A percentile compares a stretch with the other conserved stretches of the same genome.
These are phyloP conservation scores for Agrochola macilenta DNA, from an alignment of 2,888 invertebrate genomes.

Conservation along the genomic window DNA sequence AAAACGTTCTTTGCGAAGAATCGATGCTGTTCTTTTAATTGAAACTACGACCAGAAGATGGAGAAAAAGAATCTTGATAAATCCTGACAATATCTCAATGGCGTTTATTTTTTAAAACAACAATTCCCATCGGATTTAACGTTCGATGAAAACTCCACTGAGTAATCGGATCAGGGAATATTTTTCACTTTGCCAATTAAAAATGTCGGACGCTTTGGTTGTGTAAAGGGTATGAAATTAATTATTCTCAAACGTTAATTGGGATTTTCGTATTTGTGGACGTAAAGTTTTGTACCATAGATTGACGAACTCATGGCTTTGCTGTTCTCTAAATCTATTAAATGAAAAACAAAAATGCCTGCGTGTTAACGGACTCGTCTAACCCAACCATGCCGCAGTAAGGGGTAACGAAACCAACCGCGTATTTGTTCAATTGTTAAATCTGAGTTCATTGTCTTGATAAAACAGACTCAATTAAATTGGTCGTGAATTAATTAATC, in stretches of 20 bases:
- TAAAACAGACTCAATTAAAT: constrained; percentile 8
- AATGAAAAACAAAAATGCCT: not conserved
- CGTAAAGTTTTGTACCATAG: constrained; percentile 50
- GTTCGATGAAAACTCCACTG: constrained; percentile 78
- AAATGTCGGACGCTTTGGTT: constrained; percentile 80
- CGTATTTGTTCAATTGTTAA: constrained; percentile 2
- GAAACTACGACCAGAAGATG: constrained; percentile 18
- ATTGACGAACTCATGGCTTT: constrained; percentile 27
- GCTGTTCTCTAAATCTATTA: not conserved
- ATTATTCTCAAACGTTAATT: constrained; percentile 72
- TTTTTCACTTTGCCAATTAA: constrained; percentile 89
- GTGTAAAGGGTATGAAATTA: constrained; percentile 82
- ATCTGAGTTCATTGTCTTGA: constrained; percentile 15
- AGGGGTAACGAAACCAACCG: not conserved
- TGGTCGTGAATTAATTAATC: constrained; percentile 24
- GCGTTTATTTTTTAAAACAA: constrained; percentile 67
- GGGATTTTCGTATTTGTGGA: constrained; percentile 65
- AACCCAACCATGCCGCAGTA: not conserved
- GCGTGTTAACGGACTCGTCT: not conserved
- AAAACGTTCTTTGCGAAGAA: constrained; percentile 2
- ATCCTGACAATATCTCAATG: constrained; percentile 68
- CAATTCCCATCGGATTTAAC: constrained; percentile 74
- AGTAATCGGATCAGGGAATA: constrained; percentile 83
- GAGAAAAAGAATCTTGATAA: constrained; percentile 59
- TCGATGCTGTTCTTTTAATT: not conserved